Conservation (phyloP, 2,113 vertebrate genomes). For the Microtus oregoni region DNA sequence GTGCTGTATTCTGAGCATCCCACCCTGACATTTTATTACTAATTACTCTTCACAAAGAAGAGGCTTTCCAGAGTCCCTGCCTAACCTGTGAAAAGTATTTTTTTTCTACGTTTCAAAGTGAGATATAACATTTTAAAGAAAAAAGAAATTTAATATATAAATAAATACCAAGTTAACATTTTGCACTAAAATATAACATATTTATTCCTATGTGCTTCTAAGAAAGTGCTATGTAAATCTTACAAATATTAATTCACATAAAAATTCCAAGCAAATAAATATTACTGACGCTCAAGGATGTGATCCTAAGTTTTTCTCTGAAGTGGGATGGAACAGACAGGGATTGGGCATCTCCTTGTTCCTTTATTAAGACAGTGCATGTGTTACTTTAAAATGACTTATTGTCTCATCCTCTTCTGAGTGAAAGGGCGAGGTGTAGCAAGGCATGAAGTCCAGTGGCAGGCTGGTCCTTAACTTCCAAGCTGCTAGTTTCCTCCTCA, state of each 20-base stretch:
- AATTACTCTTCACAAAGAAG: slow-evolving; percentile 48
- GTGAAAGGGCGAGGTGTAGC: not conserved
- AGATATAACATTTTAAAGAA: slow-evolving; percentile 44
- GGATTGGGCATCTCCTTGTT: not conserved
- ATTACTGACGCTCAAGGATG: not conserved
- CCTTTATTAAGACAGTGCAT: not conserved
- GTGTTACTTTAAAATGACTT: not conserved
- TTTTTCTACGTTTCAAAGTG: slow-evolving; percentile 43
- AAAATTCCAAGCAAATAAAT: not conserved
- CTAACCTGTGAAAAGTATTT: not conserved
- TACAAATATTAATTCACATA: slow-evolving; percentile 5
- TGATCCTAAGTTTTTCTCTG: slow-evolving; percentile 10
- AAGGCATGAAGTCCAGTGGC: not conserved
- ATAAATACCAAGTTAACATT: slow-evolving; percentile 31
- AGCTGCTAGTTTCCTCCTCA: not conserved
- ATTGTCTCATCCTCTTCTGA: not conserved
- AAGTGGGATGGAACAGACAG: not conserved
- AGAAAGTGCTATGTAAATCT: slow-evolving; percentile 4
- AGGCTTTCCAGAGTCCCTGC: slow-evolving; percentile 43
- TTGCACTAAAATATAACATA: not conserved
- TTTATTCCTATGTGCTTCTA: slow-evolving; percentile 17
- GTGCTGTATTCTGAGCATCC: not conserved
- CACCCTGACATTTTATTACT: slow-evolving; percentile 36
- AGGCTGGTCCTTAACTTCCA: not conserved
- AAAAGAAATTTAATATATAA: slow-evolving; percentile 42